Evolutionary conservation across 2,113 vertebrate species (phyloP).

Genomic region (Gallinago jamesoni): DNA sequence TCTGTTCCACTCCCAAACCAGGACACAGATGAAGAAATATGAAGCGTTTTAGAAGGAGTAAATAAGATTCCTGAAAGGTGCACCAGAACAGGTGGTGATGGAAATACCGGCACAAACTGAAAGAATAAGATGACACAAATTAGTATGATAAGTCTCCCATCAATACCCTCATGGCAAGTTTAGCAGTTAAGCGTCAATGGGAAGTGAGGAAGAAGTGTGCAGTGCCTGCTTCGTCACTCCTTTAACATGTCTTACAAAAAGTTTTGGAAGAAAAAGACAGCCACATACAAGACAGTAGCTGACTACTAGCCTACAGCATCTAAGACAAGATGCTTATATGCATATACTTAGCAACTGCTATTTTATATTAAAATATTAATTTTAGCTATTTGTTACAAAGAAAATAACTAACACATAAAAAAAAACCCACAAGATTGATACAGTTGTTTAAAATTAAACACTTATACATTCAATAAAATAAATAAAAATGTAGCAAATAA

Average conservation of each 20-base stretch:
- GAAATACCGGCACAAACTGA: background rate
- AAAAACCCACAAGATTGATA: background rate
- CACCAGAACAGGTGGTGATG: background rate
- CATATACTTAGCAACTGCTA: background rate
- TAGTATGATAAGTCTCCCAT: background rate
- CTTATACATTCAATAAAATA: background rate
- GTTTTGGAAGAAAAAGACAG: background rate
- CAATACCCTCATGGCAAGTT: background rate
- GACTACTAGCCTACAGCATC: background rate
- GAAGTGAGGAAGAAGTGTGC: background rate
- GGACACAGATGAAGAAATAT: background rate
- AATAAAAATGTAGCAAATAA: background rate
- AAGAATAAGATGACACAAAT: background rate
- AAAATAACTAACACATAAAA: background rate
- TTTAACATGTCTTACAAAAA: background rate
- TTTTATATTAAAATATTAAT: background rate
- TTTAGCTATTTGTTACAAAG: background rate
- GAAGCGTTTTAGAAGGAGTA: background rate
- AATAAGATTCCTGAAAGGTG: background rate
- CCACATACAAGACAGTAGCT: background rate
- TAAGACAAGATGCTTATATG: background rate
- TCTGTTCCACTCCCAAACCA: too few species aligned
- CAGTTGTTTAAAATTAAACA: background rate
- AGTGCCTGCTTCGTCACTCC: accelerated
- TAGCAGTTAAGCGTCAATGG: background rate